These are phyloP conservation scores for Amphipyra tragopoginis DNA, from an alignment of 2,888 invertebrate species.

Conservation along the genomic window DNA sequence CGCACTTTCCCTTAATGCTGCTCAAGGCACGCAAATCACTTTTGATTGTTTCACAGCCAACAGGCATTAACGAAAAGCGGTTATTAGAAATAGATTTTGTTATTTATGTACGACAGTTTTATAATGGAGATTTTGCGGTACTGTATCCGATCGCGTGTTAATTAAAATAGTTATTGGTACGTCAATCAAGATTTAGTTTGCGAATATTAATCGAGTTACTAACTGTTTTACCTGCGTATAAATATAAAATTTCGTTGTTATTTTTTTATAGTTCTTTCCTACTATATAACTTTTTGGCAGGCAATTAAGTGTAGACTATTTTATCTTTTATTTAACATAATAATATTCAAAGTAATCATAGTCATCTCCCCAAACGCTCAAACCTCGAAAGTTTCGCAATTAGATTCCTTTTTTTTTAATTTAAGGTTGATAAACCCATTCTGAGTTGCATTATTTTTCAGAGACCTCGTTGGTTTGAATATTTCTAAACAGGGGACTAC, in stretches of 20 bases:
- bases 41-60: constrained; percentile 52
- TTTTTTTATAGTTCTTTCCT: background rate
- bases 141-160: constrained; percentile 28
- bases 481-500: too few species aligned
- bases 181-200: constrained; percentile 5
- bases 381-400: too few species aligned
- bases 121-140: constrained; percentile 17
- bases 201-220: constrained; percentile 13
- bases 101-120: constrained; percentile 34
- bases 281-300: too few species aligned
- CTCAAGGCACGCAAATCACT: constrained; percentile 74
- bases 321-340: too few species aligned
- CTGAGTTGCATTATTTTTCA: too few species aligned
- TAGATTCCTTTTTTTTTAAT: too few species aligned
- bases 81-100: constrained; percentile 41
- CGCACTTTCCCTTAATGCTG: constrained; percentile 70
- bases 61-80: constrained; percentile 43
- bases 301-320: too few species aligned
- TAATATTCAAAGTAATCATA: too few species aligned
- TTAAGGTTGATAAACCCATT: too few species aligned
- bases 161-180: constrained; percentile 5
- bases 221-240: background rate
- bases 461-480: too few species aligned
- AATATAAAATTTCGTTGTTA: constrained; percentile 2
- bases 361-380: too few species aligned